phyloP scores from a whole-genome alignment of 2,113 vertebrate species.

The Prunella himalayana region DNA sequence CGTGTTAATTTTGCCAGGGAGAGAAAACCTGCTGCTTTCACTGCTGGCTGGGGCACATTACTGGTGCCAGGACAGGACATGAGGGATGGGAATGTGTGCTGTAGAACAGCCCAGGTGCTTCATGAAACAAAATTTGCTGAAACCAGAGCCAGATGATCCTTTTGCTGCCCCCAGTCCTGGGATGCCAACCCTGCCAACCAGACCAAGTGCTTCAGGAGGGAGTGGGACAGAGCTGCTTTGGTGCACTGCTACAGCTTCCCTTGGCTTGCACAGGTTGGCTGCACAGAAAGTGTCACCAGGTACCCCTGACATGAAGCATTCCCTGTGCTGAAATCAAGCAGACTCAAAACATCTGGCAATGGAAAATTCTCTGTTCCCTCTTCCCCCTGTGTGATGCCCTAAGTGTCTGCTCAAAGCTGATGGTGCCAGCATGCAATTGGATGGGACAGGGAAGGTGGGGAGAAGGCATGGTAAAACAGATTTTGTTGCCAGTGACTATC shows the following conservation, averaged over 20 bases:
- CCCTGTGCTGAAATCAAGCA: not conserved
- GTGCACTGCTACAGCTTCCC: not conserved
- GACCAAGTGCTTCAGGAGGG: not conserved
- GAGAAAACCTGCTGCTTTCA: not conserved
- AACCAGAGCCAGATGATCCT: not conserved
- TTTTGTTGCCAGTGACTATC: not conserved
- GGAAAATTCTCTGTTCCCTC: not conserved
- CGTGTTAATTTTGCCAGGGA: fast-evolving
- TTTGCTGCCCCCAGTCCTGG: fast-evolving
- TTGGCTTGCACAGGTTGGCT: not conserved
- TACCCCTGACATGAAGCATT: not conserved
- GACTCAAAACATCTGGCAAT: not conserved
- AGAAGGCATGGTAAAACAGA: not conserved
- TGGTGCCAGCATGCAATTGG: not conserved
- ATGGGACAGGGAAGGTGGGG: not conserved
- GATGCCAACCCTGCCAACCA: not conserved
- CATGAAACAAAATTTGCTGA: not conserved
- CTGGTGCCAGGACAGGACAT: not conserved
- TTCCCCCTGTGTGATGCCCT: not conserved
- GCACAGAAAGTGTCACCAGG: not conserved
- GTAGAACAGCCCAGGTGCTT: not conserved
- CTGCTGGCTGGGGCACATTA: not conserved
- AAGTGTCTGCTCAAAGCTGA: not conserved
- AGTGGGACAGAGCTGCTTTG: not conserved
- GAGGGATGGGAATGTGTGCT: fast-evolving